Evolutionary conservation across 2,797 vertebrate species (phyloP), one percentile per base, ranked within the genome.

Genomic region (Clarias platycephalus): DNA sequence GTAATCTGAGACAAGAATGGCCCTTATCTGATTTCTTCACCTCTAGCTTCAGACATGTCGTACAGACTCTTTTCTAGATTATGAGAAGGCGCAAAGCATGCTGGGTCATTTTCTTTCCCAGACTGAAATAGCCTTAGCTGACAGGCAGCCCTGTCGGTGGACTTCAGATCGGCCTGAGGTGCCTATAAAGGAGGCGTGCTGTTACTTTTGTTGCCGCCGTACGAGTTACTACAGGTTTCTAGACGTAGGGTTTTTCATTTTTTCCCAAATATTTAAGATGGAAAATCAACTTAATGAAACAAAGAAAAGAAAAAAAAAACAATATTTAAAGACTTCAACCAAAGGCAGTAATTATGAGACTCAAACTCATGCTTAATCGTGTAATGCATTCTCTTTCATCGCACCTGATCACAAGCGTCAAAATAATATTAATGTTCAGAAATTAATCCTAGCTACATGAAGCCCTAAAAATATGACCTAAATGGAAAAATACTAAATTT

Each of bases 1-100:
- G 28, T 68, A 87, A 84, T 67, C 53, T 55, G 71, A 81, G 78
- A 18, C 31, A 66, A 79, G 67, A 63, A 75, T 37, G 67, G 68
- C 75, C 75, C 58, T 84, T 70, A 85, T 74, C 83, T 83, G 77
- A 84, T 85, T 83, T 83, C 81, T 57, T 81, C 83, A 74, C 77
- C 81, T 75, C 83, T 81, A 49, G 5, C 77, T 62, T 80, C 15
- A 66, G 68, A 80, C 63, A 87, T 85, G 83, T 63, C 79, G 31
- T 71, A 28, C 53, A 64, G 7, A 53, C 64, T 44, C 71, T 62
- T 81, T 22, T 9, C 49, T n/a, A 28, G 80, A 81, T 81, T 68
- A 81, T 12, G 20, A 44, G 10, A 34, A 70, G 67, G 63, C 37
- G 77, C 58, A 72, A 81, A 71, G 44, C 60, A 64, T 40, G 79